These are phyloP conservation scores for Stegana nigrithorax DNA, from an alignment of 2,888 invertebrate genomes.

Conservation along the genomic window DNA sequence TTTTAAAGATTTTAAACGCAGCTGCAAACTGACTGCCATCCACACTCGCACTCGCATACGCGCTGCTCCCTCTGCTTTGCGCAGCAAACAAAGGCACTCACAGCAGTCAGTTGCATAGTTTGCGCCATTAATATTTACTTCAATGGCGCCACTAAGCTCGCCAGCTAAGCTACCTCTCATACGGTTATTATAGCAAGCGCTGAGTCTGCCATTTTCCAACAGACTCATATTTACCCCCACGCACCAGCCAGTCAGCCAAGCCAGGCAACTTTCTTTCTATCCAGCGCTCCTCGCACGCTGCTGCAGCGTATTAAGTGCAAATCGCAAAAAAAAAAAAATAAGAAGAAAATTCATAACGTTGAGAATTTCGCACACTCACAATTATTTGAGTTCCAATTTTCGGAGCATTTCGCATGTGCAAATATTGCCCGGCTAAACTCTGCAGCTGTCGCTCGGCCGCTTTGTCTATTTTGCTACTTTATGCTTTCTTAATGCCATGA, in stretches of 20 bases:
- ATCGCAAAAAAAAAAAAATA: too few species aligned
- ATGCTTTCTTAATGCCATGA: slow-evolving; percentile 39
- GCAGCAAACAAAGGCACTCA: too few species aligned
- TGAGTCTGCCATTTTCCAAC: too few species aligned
- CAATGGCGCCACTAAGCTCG: background rate
- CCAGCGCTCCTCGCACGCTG: too few species aligned
- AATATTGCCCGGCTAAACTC: background rate
- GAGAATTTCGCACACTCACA: background rate
- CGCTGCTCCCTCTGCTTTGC: background rate
- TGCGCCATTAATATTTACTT: slow-evolving; percentile 7
- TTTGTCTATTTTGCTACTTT: background rate
- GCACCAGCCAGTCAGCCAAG: too few species aligned
- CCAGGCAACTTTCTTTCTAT: too few species aligned
- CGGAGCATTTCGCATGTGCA: background rate
- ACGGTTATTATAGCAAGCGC: background rate
- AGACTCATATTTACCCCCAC: too few species aligned
- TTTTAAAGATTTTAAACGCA: too few species aligned
- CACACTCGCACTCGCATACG: background rate
- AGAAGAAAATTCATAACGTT: background rate
- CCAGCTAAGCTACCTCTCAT: background rate
- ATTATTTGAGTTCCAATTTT: slow-evolving; percentile 8
- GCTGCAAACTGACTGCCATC: too few species aligned
- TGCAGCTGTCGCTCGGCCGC: background rate
- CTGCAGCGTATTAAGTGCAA: background rate
- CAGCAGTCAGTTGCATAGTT: too few species aligned